Conservation (phyloP, 2,113 vertebrate genomes). For the Rhegmatorhina hoffmannsi region DNA sequence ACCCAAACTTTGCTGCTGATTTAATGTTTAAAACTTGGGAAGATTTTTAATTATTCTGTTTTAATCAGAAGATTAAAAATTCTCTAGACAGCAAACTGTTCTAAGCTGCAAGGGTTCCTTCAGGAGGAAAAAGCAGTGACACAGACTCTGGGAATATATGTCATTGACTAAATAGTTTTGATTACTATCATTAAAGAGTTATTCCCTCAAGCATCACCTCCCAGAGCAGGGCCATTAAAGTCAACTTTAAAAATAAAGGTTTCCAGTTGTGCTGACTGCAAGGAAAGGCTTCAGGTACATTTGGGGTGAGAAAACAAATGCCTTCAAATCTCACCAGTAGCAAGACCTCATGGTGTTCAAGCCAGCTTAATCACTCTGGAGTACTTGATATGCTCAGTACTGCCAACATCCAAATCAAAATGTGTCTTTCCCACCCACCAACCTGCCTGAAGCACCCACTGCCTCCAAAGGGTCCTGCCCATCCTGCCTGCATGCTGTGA, state of each 20-base stretch:
- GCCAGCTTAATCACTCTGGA: not conserved
- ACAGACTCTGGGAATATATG: not conserved
- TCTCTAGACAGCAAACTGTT: not conserved
- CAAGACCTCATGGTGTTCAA: not conserved
- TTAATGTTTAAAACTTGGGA: not conserved
- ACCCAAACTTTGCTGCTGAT: not conserved
- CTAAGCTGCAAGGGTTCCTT: not conserved
- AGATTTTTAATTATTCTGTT: not conserved
- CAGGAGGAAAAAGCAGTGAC: not conserved
- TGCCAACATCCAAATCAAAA: not conserved
- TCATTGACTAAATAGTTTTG: not conserved
- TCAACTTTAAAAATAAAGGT: not conserved
- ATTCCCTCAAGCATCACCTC: not conserved
- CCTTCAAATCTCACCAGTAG: not conserved
- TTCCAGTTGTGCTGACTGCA: not conserved
- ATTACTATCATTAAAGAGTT: not conserved
- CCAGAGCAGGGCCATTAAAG: not conserved
- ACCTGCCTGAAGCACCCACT: not conserved
- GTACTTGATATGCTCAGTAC: not conserved
- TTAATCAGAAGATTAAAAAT: not conserved
- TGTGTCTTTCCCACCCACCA: not conserved
- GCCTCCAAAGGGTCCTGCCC: accelerated
- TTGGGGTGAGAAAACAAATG: not conserved
- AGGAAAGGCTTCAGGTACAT: not conserved
- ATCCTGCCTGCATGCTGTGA: accelerated